Evolutionary conservation across 2,113 vertebrate species (phyloP).

Genomic region (Oryctolagus cuniculus): mOryCun1.1 NC_091432.1:195918501-195919000

Average conservation of each 20-base stretch:
- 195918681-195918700: constrained; percentile 17
- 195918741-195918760: background rate
- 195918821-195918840: constrained; percentile 8
- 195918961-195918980: background rate
- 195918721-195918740: constrained; percentile 31
- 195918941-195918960: constrained; percentile 36
- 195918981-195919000: background rate
- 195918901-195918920: background rate
- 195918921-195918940: constrained; percentile 19
- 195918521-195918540: background rate
- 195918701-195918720: constrained; percentile 4
- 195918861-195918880: background rate
- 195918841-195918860: background rate
- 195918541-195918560: background rate
- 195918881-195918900: background rate
- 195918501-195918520: background rate
- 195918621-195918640: constrained; percentile 41
- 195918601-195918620: background rate
- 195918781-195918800: background rate
- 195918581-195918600: background rate
- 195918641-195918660: constrained; percentile 37
- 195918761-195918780: constrained; percentile 26
- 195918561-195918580: constrained; percentile 39
- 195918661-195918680: background rate
- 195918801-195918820: background rate